Evolutionary conservation across 2,888 invertebrate genomes (phyloP), one percentile per base, ranked within the genome.

Genomic region (Polymixis lichenea): DNA sequence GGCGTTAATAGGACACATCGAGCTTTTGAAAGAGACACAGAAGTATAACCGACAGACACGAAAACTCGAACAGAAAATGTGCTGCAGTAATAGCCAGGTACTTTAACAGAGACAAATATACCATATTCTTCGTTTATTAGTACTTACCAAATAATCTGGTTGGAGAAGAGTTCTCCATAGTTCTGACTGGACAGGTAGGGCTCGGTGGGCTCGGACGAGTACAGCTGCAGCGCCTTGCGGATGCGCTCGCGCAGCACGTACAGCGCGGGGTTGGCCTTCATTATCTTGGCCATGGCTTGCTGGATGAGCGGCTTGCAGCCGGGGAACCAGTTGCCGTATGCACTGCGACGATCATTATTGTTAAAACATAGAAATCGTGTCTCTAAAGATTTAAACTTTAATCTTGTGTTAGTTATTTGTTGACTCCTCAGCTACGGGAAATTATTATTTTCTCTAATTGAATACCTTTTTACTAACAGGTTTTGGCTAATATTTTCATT

Each of bases 251-350:
- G 97, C 78, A 99, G 95, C 86, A 99, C 99, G 94, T 99, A 99
- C 83, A 99, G 95, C 0, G 99, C 99, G 0, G 99, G 99, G 97
- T 99, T 99, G 0, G 99, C 99, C 95, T 99, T 99, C 99, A 99
- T 99, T 88, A 99, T 99, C 96, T 99, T 99, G 0, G 99, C 99
- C 99, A 99, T 99, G 0, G 99, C 99, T 94, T 99, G 99, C 92
- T 99, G 99, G 89, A 99, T 99, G 25, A 99, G 97, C 0, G 99
- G 99, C 92, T 99, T 99, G 94, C 99, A 99, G 70, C 99, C 99
- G 0, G 99, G 99, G 97, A 99, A 99, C 99, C 99, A 99, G 95
- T 99, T 99, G 43, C 99, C 99, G 92, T 99, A 99, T 0, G 99
- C 99, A 91, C 99, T 98, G 90, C 19, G 43, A 70, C 1, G 0